Evolutionary conservation across 2,113 vertebrate genomes (phyloP), one percentile per base, ranked within the genome.

Genomic region (Siphamia tubifer): DNA sequence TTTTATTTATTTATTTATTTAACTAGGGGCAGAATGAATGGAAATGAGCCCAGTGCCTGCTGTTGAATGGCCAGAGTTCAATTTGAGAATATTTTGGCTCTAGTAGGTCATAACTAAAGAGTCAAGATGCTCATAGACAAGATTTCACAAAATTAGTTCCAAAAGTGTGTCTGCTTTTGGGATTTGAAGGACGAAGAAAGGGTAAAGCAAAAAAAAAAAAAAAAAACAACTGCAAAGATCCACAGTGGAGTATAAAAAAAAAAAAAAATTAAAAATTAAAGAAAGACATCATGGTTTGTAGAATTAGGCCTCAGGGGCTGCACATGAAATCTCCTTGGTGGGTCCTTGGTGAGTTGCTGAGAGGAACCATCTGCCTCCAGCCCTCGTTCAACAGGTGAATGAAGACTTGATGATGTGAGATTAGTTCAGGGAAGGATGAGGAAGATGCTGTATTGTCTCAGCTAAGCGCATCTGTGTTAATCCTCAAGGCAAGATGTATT

Each of bases 81-180:
- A 67, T 79, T 55, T 66, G 49, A 74, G 75, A 86, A 81, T 65
- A 53, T 68, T 86, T 74, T 73, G 61, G 72, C 71, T 82, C 40
- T 52, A 54, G 56, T 60, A 64, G 75, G 79, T 81, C 76, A 84
- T 79, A 68, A 74, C 76, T 31, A 76, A 78, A 66, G 48, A 72
- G 74, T 76, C 16, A 68, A 62, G 64, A 66, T 30, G 56, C 72
- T 65, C 39, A 32, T 56, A 53, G 77, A 39, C 62, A 73, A 62
- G 34, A 63, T 72, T 75, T 74, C 30, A 67, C 78, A 27, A 83
- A 48, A 75, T 83, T 77, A 53, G 76, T 80, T 68, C 53, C 19
- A 42, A 49, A 82, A 82, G 57, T 61, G 57, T 79, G 42, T 79
- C 74, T 55, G 71, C 45, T 64, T 69, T 77, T 64, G 24, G 31